Percentiles rank a stretch among this genome's conserved stretches.
Evolutionary conservation across 2,888 invertebrate genomes (phyloP).

Genomic region (Caenorhabditis wallacei): DNA sequence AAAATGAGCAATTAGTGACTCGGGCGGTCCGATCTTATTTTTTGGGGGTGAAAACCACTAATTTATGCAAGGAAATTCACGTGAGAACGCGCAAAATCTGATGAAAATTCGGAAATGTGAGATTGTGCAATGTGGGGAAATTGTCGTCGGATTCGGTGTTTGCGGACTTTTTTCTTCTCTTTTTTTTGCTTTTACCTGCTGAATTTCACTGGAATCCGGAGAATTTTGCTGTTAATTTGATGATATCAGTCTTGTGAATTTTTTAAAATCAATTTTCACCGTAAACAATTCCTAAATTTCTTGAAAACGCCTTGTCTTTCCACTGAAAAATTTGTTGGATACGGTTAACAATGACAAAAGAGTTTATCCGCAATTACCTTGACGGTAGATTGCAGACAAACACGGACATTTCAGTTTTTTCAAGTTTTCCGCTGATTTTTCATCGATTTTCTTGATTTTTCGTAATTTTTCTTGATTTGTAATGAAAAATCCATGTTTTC

Average conservation of each 20-base stretch:
- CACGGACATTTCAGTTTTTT: background rate
- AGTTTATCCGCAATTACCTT: too few species aligned
- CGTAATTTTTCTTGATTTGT: too few species aligned
- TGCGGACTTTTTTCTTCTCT: slow-evolving; percentile 10
- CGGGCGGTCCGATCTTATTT: background rate
- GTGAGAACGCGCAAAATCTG: slow-evolving; percentile 26
- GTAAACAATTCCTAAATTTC: too few species aligned
- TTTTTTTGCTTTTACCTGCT: background rate
- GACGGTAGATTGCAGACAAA: too few species aligned
- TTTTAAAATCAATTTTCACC: too few species aligned
- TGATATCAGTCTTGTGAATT: too few species aligned
- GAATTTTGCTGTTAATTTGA: background rate
- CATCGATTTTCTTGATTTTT: too few species aligned
- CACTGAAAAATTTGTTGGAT: too few species aligned
- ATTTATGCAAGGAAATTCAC: slow-evolving; percentile 20
- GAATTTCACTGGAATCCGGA: background rate
- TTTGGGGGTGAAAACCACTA: background rate
- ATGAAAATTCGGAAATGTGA: slow-evolving; percentile 45
- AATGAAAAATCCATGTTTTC: too few species aligned
- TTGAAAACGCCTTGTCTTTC: too few species aligned
- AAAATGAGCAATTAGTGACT: background rate
- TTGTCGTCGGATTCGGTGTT: slow-evolving; percentile 48
- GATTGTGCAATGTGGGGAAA: slow-evolving; percentile 63
- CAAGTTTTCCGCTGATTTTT: too few species aligned
- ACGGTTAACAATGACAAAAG: background rate